Percentiles rank a stretch among this genome's conserved stretches.
These are phyloP conservation scores for Anisognathus igniventris DNA, from an alignment of 2,797 vertebrate genomes.

Conservation along the genomic window DNA sequence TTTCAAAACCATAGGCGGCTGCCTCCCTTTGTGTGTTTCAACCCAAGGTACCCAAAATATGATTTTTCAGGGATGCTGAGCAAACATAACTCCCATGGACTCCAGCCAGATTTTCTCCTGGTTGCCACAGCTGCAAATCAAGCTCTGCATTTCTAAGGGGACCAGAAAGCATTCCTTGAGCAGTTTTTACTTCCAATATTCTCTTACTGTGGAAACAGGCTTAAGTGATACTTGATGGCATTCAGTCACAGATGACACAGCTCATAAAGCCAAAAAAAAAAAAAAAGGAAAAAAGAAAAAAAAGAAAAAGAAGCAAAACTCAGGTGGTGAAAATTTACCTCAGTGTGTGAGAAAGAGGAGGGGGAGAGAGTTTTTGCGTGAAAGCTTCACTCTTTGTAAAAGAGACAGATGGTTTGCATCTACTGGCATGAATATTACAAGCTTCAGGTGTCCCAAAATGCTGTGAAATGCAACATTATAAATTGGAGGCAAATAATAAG, in stretches of 20 bases:
- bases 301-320: not conserved
- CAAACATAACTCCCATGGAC: not conserved
- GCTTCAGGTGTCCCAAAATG: constrained; percentile 37
- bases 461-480: constrained; percentile 11
- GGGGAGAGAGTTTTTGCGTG: not conserved
- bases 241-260: constrained; percentile 18
- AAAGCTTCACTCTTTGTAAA: not conserved
- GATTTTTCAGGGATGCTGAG: constrained; percentile 2
- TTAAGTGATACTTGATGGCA: constrained; percentile 14
- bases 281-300: not conserved
- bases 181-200: not conserved
- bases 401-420: constrained; percentile 29
- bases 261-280: not conserved
- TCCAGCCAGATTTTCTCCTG: not conserved
- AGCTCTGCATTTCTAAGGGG: not conserved
- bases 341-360: not conserved
- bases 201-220: not conserved
- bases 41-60: not conserved
- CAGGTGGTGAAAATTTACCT: constrained; percentile 41
- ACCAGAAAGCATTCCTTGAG: not conserved
- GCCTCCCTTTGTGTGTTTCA: not conserved
- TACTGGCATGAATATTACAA: not conserved
- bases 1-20: not conserved
- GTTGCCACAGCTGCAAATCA: not conserved
- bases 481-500: not conserved